Percentiles rank a stretch among this genome's conserved stretches.
Evolutionary conservation across 2,888 invertebrate species (phyloP).

Genomic region (Pollenia angustigena): DNA sequence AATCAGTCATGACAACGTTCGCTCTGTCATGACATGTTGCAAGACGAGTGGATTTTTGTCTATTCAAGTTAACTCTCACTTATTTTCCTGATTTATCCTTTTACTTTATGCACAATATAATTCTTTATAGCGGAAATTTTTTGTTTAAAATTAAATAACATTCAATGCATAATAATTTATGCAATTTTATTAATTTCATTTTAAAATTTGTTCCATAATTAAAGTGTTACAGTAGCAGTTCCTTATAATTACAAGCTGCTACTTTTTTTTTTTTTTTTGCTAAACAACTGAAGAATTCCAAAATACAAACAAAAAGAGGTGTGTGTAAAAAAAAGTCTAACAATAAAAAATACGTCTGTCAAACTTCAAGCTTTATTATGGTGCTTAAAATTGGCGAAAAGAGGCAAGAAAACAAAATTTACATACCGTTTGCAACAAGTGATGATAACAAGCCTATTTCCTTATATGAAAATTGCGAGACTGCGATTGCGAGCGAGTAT

Average conservation of each 20-base stretch:
- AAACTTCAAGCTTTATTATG: slow-evolving; percentile 55
- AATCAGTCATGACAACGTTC: too few species aligned
- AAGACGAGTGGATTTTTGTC: too few species aligned
- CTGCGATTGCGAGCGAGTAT: not conserved
- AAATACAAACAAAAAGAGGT: slow-evolving; percentile 38
- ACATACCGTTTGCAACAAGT: slow-evolving; percentile 69
- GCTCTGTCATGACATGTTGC: too few species aligned
- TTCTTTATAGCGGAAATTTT: not conserved
- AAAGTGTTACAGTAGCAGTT: slow-evolving; percentile 54
- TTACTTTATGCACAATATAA: not conserved
- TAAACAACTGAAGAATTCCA: slow-evolving; percentile 44
- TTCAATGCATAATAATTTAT: slow-evolving; percentile 31
- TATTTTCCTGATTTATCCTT: not conserved
- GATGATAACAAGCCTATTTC: slow-evolving; percentile 73
- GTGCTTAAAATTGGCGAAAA: slow-evolving; percentile 19
- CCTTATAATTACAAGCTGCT: slow-evolving; percentile 49
- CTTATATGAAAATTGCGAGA: slow-evolving; percentile 53
- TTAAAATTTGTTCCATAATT: slow-evolving; percentile 46
- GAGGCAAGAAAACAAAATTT: slow-evolving; percentile 35
- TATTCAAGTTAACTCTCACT: not conserved
- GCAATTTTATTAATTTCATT: slow-evolving; percentile 31
- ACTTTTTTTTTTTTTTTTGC: not conserved
- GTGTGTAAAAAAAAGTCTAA: slow-evolving; percentile 42
- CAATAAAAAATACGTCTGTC: slow-evolving; percentile 56
- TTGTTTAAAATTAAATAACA: slow-evolving; percentile 24